Percentiles rank a stretch among this genome's conserved stretches.
Evolutionary conservation across 1,140 invertebrate genomes (phyloP).

Genomic region (Popillia japonica): DNA sequence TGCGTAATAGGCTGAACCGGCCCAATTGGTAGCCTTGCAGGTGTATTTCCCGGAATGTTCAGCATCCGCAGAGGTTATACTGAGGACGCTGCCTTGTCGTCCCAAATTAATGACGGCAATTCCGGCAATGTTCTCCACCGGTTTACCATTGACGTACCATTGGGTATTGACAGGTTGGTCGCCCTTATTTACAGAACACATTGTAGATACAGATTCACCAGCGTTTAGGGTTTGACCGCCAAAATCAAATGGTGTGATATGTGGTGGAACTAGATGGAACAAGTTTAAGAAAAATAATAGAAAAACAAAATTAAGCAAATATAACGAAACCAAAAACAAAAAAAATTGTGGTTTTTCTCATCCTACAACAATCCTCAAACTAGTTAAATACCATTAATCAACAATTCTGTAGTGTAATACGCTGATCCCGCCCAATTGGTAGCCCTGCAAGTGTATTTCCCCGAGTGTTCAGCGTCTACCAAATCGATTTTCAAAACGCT

Average conservation of each 20-base stretch:
- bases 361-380: too few species aligned
- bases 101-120: constrained; percentile 61
- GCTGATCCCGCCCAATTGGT: constrained; percentile 75
- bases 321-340: constrained; percentile 9
- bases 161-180: constrained; percentile 81
- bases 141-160: constrained; percentile 72
- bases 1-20: constrained; percentile 70
- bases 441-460: constrained; percentile 81
- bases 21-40: constrained; percentile 78
- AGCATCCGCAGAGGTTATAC: constrained; percentile 58
- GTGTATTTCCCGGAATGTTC: constrained; percentile 74
- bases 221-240: constrained; percentile 74
- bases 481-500: constrained; percentile 69
- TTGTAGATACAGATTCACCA: constrained; percentile 73
- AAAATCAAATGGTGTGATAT: constrained; percentile 67
- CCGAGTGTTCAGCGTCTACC: constrained; percentile 66
- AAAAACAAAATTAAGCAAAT: constrained; percentile 1
- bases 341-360: neutral
- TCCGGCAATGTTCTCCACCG: constrained; percentile 52
- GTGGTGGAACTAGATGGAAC: constrained; percentile 58
- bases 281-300: constrained; percentile 65
- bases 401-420: constrained; percentile 66
- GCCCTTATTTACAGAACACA: constrained; percentile 88
- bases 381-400: constrained; percentile 70
- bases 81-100: constrained; percentile 63